Percentiles rank a stretch among this genome's conserved stretches.
Evolutionary conservation across 1,140 invertebrate genomes (phyloP).

Genomic region (Zaprionus lachaisei): DNA sequence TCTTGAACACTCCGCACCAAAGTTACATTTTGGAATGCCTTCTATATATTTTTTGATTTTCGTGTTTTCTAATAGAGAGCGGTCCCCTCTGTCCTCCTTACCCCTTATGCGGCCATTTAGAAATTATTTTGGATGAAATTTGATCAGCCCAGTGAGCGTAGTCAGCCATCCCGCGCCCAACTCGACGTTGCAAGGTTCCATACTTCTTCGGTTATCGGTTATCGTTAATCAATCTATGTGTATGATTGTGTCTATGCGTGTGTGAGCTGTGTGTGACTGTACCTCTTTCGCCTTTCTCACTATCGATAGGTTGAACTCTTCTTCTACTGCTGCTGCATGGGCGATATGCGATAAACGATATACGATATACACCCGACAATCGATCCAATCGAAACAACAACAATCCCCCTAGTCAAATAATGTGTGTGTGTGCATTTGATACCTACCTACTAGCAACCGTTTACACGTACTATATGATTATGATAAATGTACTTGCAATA

Average conservation of each 20-base stretch:
- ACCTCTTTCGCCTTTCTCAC: background rate
- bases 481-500: conserved; percentile 55
- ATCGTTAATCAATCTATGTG: conserved; percentile 21
- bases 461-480: conserved; percentile 34
- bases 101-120: background rate
- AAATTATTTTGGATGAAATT: background rate
- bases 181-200: conserved; percentile 55
- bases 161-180: conserved; percentile 82
- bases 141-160: conserved; percentile 44
- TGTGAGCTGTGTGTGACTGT: conserved; percentile 28
- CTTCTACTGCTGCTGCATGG: conserved; percentile 17
- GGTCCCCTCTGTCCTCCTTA: background rate
- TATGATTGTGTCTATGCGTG: conserved; percentile 33
- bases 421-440: conserved; percentile 53
- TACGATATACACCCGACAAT: conserved; percentile 21
- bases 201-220: conserved; percentile 19
- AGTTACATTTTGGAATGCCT: conserved; percentile 56
- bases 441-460: conserved; percentile 20
- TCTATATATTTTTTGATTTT: conserved; percentile 12
- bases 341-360: conserved; percentile 15
- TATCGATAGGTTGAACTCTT: conserved; percentile 41
- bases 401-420: conserved; percentile 28
- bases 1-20: conserved; percentile 41
- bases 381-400: conserved; percentile 23
- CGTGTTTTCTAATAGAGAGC: conserved; percentile 10